Evolutionary conservation across 2,888 invertebrate species (phyloP).

Genomic region (Cybosia mesomella): DNA sequence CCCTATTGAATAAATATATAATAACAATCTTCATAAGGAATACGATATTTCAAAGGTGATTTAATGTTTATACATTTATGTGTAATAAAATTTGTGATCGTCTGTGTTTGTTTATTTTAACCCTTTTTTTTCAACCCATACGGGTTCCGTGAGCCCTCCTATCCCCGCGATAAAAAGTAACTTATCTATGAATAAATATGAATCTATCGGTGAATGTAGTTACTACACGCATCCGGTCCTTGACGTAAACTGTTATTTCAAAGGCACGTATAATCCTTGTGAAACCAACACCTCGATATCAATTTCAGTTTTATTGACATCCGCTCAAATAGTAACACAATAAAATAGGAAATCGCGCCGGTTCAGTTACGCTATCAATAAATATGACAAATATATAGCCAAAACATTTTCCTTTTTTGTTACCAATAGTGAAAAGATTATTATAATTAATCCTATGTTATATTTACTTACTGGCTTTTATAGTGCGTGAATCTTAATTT

Average conservation of each 20-base stretch:
- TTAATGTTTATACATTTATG: constrained; percentile 54
- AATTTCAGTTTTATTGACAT: neutral
- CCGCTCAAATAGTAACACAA: neutral
- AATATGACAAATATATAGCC: neutral
- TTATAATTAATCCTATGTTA: no score
- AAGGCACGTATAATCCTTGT: neutral
- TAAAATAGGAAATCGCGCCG: neutral
- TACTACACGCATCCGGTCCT: no score
- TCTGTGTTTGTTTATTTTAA: constrained; percentile 30
- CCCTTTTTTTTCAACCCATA: neutral
- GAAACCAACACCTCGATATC: neutral
- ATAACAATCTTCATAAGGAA: constrained; percentile 24
- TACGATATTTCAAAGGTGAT: constrained; percentile 36
- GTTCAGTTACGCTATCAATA: neutral
- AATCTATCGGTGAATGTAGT: no score
- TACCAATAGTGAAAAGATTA: neutral
- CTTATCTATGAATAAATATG: no score
- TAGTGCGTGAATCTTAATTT: no score
- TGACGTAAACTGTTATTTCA: neutral
- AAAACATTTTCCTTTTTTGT: neutral
- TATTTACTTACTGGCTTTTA: no score
- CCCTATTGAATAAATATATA: constrained; percentile 29
- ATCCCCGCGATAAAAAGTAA: no score
- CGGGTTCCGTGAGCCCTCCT: no score
- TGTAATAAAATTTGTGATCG: constrained; percentile 55